Evolutionary conservation across 2,888 invertebrate species (phyloP), one percentile per base, ranked within the genome.

Genomic region (Nymphalis c-album): DNA sequence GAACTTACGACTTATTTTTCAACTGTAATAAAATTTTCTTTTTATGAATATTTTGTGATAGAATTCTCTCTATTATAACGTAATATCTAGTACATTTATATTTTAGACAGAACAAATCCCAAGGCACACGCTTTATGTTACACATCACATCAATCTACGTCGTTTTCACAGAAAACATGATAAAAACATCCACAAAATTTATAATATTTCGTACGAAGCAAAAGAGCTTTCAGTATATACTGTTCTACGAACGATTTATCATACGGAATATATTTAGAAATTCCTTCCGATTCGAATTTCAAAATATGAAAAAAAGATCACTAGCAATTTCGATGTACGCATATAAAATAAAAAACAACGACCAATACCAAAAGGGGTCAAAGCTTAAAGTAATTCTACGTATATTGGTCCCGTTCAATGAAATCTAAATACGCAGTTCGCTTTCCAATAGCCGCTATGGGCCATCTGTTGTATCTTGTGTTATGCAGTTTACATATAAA

Each of bases 401-500:
- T 60, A 57, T 20, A 55, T 63, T 51, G 45, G 47, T 16, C 35
- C 45, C 57, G 48, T 35, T 35, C 50, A 22, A 68, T 68, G 57
- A 60, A 70, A 68, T 65, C 55, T 48, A 71, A 68, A 57, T 60
- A 57, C 63, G 13, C 58, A 13, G n/a, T 55, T 55, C 48, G 55
- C 48, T 63, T 67, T 60, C 46, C 45, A 63, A 71, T 71, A 63
- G 68, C 57, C 63, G 26, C 51, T 64, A 57, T 64, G 31, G 58
- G 22, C 60, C 66, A 66, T 71, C 69, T 71, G 66, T 61, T 26
- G 64, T 64, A 62, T 71, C 63, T 59, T 67, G 51, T 65, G 64
- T 63, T 63, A 58, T 61, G 66, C 59, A 67, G 71, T 73, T 74
- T 74, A 71, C 70, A 71, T 73, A 71, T 60, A 67, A 74, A 74